Evolutionary conservation across 2,113 vertebrate genomes (phyloP), one percentile per base, ranked within the genome.

Genomic region (Hyperopisus bebe): DNA sequence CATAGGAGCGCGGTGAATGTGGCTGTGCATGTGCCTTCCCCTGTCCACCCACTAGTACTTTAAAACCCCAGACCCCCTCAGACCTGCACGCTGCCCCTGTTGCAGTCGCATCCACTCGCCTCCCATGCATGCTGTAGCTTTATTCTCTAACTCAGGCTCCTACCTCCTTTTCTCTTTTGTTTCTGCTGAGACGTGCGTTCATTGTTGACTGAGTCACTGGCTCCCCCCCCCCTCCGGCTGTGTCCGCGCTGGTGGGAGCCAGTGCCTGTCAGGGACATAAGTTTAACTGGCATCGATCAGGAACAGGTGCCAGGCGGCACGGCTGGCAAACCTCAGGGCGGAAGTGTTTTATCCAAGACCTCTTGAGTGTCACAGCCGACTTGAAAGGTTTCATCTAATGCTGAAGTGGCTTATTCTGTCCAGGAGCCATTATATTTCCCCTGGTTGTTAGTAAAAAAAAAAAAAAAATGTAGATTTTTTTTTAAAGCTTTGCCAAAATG

Each of bases 131-230:
- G 85, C 51, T 70, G 24, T 86, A 47, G n/a, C 50, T 55, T 87
- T 53, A 87, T 87, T 47, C 77, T 48, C 44, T 88, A 19, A 42
- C 35, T 88, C 27, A n/a, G 15, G 11, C 58, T 86, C 42, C 44
- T 48, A 19, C 74, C 47, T 80, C 27, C 47, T 62, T 74, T 62
- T 89, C 50, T 53, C 50, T 48, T 50, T 46, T 82, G 31, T 87
- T 90, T 88, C 80, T 80, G 42, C 48, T 82, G 90, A 83, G 86
- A 90, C 31, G 88, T 91, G 89, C 39, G 86, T 89, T 89, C 90
- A 92, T 92, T 93, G 93, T 93, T 93, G 91, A 93, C 92, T 90
- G 90, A 91, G 90, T 91, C 84, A 88, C 91, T 88, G 92, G 89
- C 90, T 91, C 86, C 74, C 91, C 91, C 90, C 90, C 92, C 83